Evolutionary conservation across 2,888 invertebrate species (phyloP).

Genomic region (Lathronympha strigana): DNA sequence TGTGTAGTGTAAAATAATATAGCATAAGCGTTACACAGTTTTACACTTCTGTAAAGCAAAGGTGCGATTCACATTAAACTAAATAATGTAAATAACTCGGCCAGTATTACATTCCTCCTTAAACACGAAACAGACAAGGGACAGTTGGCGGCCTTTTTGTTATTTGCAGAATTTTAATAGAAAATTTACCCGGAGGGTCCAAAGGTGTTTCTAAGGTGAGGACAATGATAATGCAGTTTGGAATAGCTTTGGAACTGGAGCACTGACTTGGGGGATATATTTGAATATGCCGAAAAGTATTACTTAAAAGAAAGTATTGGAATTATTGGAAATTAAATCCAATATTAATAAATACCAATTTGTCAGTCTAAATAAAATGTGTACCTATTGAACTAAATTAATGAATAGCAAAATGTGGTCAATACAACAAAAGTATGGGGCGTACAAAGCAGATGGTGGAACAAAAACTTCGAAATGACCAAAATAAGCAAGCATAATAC

Average conservation of each 20-base stretch:
- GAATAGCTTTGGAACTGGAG: neutral
- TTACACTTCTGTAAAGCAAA: conserved; percentile 42
- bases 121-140: conserved; percentile 75
- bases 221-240: conserved; percentile 29
- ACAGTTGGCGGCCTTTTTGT: conserved; percentile 67
- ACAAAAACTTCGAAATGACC: too few species aligned
- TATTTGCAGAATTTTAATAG: conserved; percentile 81
- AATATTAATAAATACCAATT: too few species aligned
- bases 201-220: conserved; percentile 28
- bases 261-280: neutral
- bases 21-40: neutral
- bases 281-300: neutral
- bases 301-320: too few species aligned
- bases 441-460: too few species aligned
- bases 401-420: too few species aligned
- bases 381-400: too few species aligned
- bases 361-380: too few species aligned
- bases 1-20: too few species aligned
- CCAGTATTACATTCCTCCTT: conserved; percentile 79
- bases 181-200: conserved; percentile 50
- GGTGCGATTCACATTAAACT: conserved; percentile 60
- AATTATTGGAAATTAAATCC: too few species aligned
- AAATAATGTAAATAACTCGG: conserved; percentile 79
- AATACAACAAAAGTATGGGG: too few species aligned
- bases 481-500: too few species aligned